Evolutionary conservation across 1,140 invertebrate genomes (phyloP).

Genomic region (Sycophaga agraensis): DNA sequence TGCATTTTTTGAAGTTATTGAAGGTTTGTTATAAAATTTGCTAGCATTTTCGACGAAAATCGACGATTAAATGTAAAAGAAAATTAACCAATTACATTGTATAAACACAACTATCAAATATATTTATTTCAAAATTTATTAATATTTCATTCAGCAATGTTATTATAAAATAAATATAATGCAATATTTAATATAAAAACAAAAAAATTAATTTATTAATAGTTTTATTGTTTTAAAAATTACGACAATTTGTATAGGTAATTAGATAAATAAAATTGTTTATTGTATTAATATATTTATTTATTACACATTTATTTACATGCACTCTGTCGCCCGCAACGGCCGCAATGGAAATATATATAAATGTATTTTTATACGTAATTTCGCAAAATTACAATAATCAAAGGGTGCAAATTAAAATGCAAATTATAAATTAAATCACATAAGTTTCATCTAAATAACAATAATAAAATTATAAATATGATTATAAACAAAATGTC

Average conservation of each 20-base stretch:
- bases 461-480: constrained; percentile 22
- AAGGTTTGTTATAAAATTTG: too few species aligned
- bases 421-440: constrained; percentile 21
- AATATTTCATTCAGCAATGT: too few species aligned
- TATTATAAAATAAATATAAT: too few species aligned
- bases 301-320: neutral
- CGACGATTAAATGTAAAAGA: too few species aligned
- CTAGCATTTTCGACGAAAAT: too few species aligned
- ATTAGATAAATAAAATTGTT: neutral
- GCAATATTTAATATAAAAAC: neutral
- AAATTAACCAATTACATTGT: too few species aligned
- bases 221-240: neutral
- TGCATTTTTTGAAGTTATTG: too few species aligned
- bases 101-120: too few species aligned
- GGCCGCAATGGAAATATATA: too few species aligned
- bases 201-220: neutral
- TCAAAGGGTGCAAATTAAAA: neutral
- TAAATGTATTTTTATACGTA: too few species aligned
- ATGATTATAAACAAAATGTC: constrained; percentile 12
- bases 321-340: too few species aligned
- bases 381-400: neutral
- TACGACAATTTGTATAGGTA: neutral
- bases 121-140: too few species aligned
- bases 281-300: neutral
- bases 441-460: constrained; percentile 8